Conservation (phyloP, 2,113 vertebrate genomes). For the Nanorana parkeri region DNA sequence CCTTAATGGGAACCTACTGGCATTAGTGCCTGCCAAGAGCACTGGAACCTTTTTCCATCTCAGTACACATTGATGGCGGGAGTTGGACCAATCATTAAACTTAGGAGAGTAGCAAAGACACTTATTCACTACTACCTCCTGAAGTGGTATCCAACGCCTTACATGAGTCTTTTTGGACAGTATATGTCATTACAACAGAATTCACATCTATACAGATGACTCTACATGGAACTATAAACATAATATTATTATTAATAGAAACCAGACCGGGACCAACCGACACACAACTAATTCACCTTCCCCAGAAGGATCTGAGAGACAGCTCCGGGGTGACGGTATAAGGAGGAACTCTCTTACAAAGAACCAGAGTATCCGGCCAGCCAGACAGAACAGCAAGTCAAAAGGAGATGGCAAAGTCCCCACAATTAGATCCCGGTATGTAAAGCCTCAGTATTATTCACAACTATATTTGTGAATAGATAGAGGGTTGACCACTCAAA, state of each 20-base stretch:
- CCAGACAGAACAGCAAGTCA: constrained; percentile 20
- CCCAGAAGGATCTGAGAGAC: constrained; percentile 14
- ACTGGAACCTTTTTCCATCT: too few relatives aligned
- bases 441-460: too few relatives aligned
- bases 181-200: background rate
- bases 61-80: too few relatives aligned
- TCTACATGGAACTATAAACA: background rate
- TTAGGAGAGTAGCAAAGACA: too few relatives aligned
- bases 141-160: too few relatives aligned
- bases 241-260: background rate
- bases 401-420: background rate
- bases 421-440: constrained; percentile 53
- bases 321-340: background rate
- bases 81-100: too few relatives aligned
- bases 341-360: constrained; percentile 20
- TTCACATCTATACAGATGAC: background rate
- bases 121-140: too few relatives aligned
- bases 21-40: too few relatives aligned
- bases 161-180: too few relatives aligned
- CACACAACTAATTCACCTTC: background rate
- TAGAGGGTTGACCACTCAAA: too few relatives aligned
- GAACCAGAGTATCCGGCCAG: constrained; percentile 23
- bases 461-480: too few relatives aligned
- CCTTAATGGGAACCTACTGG: too few relatives aligned
- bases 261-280: background rate